Evolutionary conservation across 2,888 invertebrate genomes (phyloP).

Genomic region (Mythimna impura): DNA sequence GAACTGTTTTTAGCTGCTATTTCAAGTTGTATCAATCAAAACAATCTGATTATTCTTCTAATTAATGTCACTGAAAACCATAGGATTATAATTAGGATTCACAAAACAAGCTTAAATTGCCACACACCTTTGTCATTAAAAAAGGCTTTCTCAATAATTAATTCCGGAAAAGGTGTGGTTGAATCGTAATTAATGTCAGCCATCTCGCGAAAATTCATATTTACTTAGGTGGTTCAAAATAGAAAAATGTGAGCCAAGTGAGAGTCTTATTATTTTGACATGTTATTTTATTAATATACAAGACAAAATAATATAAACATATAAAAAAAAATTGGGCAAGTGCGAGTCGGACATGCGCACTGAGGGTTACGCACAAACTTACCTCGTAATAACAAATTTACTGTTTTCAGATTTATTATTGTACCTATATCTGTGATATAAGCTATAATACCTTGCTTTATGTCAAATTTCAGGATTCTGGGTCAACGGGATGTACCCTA

Average conservation of each 20-base stretch:
- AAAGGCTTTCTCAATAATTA: slow-evolving; percentile 31
- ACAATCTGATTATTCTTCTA: neutral
- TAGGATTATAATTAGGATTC: slow-evolving; percentile 25
- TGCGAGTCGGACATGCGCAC: too few relatives aligned
- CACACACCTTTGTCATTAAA: slow-evolving; percentile 35
- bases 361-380: too few relatives aligned
- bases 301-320: too few relatives aligned
- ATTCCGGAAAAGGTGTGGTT: slow-evolving; percentile 27
- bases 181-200: slow-evolving; percentile 17
- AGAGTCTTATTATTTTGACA: too few relatives aligned
- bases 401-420: too few relatives aligned
- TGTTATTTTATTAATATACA: too few relatives aligned
- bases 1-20: neutral
- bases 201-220: slow-evolving; percentile 7
- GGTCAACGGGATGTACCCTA: too few relatives aligned
- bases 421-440: too few relatives aligned
- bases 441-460: too few relatives aligned
- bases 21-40: neutral
- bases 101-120: slow-evolving; percentile 12
- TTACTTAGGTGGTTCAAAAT: neutral
- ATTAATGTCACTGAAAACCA: slow-evolving; percentile 15
- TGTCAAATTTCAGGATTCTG: too few relatives aligned
- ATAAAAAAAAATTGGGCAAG: too few relatives aligned
- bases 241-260: neutral
- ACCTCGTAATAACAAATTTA: too few relatives aligned